These are phyloP conservation scores for Hyaena hyaena DNA, from an alignment of 2,113 vertebrate species.

Conservation along the genomic window DNA sequence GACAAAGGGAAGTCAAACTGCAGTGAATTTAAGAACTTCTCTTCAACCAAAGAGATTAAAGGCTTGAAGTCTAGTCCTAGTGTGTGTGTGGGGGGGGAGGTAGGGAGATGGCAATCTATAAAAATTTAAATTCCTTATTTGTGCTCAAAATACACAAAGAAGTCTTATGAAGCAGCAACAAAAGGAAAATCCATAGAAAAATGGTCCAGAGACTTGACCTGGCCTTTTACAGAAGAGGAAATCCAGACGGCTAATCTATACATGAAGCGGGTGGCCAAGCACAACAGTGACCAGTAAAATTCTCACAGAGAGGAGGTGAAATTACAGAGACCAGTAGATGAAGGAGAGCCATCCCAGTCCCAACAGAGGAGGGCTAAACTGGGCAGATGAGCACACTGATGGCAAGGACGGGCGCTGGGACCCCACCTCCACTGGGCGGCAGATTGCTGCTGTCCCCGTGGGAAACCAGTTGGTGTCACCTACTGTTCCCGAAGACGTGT, in stretches of 20 bases:
- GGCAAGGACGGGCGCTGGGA: accelerated
- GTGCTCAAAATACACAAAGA: background rate
- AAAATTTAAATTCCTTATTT: background rate
- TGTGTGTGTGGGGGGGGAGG: too few relatives aligned
- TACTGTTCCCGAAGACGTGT: too few relatives aligned
- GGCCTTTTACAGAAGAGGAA: background rate
- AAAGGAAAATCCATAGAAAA: too few relatives aligned
- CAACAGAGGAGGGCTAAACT: too few relatives aligned
- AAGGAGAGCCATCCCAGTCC: background rate
- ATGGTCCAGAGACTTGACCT: background rate
- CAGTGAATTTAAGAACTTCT: background rate
- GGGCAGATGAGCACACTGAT: background rate
- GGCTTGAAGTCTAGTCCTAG: background rate
- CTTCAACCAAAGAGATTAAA: background rate
- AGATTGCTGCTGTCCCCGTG: too few relatives aligned
- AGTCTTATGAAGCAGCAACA: background rate
- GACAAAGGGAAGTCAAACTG: background rate
- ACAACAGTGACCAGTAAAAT: accelerated
- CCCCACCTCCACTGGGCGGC: accelerated
- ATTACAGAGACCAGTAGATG: accelerated
- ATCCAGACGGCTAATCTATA: background rate
- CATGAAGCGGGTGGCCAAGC: background rate
- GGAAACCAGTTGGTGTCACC: background rate
- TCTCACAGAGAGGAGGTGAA: background rate
- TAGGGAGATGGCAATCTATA: background rate